Evolutionary conservation across 2,888 invertebrate species (phyloP).

Genomic region (Teleiodes luculella): DNA sequence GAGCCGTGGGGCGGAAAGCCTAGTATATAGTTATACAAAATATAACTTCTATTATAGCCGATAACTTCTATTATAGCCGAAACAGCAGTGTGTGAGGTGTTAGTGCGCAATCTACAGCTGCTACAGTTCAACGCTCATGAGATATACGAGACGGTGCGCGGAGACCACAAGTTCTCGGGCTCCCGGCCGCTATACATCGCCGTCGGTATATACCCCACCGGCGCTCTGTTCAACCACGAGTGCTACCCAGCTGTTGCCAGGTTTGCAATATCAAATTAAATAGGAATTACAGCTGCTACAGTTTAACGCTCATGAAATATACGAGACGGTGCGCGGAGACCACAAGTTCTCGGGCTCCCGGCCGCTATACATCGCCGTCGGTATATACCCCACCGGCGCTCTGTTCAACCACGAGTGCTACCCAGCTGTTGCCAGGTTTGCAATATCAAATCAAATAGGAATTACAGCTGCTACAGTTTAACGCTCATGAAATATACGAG

Average conservation of each 20-base stretch:
- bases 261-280: too few relatives aligned
- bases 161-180: slow-evolving; percentile 69
- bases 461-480: slow-evolving; percentile 90
- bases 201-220: slow-evolving; percentile 86
- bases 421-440: slow-evolving; percentile 85
- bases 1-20: too few relatives aligned
- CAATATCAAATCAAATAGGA: too few relatives aligned
- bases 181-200: slow-evolving; percentile 80
- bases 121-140: slow-evolving; percentile 93
- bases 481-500: slow-evolving; percentile 90
- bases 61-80: too few relatives aligned
- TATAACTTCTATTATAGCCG: too few relatives aligned
- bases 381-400: slow-evolving; percentile 86
- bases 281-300: slow-evolving; percentile 89
- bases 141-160: slow-evolving; percentile 83
- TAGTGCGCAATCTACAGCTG: slow-evolving; percentile 85
- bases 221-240: slow-evolving; percentile 90
- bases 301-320: slow-evolving; percentile 92
- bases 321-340: slow-evolving; percentile 79
- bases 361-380: slow-evolving; percentile 81
- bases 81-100: slow-evolving; percentile 76
- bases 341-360: slow-evolving; percentile 76
- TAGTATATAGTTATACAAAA: too few relatives aligned
- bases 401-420: slow-evolving; percentile 92
- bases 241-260: slow-evolving; percentile 88